phyloP scores from a whole-genome alignment of 2,113 vertebrate species.

The Labeo catla region DNA sequence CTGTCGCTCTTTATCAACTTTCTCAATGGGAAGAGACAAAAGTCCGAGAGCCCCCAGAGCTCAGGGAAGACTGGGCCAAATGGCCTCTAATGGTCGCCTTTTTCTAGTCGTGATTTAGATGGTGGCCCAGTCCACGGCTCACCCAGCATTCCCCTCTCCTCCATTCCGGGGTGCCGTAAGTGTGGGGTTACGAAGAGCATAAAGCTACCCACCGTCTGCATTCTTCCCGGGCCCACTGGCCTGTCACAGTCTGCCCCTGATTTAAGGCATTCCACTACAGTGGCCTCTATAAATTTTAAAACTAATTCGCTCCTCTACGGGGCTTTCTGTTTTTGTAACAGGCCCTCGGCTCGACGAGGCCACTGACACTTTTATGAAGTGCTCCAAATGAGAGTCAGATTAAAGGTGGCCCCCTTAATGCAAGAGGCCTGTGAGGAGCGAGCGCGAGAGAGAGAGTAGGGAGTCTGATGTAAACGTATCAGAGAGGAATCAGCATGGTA shows the following conservation, averaged over 20 bases:
- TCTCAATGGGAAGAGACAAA: slow-evolving; percentile 90
- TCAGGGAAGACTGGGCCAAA: slow-evolving; percentile 88
- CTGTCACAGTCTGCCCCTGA: slow-evolving; percentile 92
- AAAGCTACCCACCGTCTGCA: slow-evolving; percentile 85
- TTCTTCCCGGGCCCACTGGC: slow-evolving; percentile 69
- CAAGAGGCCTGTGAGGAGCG: slow-evolving; percentile 27
- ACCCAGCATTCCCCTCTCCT: slow-evolving; percentile 73
- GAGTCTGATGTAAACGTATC: slow-evolving; percentile 81
- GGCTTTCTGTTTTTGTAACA: slow-evolving; percentile 88
- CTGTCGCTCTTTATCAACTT: slow-evolving; percentile 93
- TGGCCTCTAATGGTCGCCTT: slow-evolving; percentile 89
- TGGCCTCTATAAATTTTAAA: slow-evolving; percentile 91
- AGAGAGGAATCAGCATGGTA: slow-evolving; percentile 83
- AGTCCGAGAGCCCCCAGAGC: slow-evolving; percentile 84
- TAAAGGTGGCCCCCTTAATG: slow-evolving; percentile 78
- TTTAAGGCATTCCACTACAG: slow-evolving; percentile 88
- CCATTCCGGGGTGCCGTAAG: slow-evolving; percentile 80
- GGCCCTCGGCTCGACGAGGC: slow-evolving; percentile 86
- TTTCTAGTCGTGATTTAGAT: slow-evolving; percentile 95
- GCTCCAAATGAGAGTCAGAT: slow-evolving; percentile 96
- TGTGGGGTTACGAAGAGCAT: slow-evolving; percentile 84
- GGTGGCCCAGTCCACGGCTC: slow-evolving; percentile 74
- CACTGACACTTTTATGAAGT: slow-evolving; percentile 98
- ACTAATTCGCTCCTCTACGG: slow-evolving; percentile 90
- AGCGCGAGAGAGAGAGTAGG: slow-evolving; percentile 40